Evolutionary conservation across 2,797 vertebrate species (phyloP).

Genomic region (Squalus acanthias): DNA sequence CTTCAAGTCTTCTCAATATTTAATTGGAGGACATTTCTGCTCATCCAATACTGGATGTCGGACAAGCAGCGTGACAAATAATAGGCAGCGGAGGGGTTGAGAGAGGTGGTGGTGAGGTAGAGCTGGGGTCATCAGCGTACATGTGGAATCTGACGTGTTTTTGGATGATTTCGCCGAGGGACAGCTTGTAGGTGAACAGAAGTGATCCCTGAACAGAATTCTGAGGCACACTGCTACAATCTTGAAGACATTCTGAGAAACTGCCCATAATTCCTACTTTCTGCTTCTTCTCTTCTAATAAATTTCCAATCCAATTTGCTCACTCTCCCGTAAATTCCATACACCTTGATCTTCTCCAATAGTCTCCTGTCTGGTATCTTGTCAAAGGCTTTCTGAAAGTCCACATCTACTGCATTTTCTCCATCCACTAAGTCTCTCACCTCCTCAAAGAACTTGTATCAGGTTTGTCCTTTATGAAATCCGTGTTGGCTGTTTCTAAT

Average conservation of each 20-base stretch:
- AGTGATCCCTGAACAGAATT: background rate
- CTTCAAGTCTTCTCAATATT: too few species aligned
- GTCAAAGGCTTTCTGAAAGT: background rate
- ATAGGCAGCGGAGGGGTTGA: background rate
- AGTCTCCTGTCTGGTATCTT: background rate
- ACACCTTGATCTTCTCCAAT: background rate
- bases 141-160: background rate
- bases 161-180: background rate
- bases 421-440: background rate
- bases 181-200: background rate
- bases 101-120: background rate
- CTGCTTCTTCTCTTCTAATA: background rate
- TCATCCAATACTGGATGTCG: background rate
- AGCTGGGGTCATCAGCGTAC: background rate
- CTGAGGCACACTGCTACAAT: background rate
- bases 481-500: background rate
- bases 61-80: background rate
- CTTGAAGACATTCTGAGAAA: background rate
- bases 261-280: background rate
- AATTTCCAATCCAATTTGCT: background rate
- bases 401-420: background rate
- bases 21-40: background rate
- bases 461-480: background rate
- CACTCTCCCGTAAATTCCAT: background rate
- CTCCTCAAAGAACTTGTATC: background rate